Evolutionary conservation across 2,797 vertebrate genomes (phyloP).

Genomic region (Paratrypauchen microcephalus): DNA sequence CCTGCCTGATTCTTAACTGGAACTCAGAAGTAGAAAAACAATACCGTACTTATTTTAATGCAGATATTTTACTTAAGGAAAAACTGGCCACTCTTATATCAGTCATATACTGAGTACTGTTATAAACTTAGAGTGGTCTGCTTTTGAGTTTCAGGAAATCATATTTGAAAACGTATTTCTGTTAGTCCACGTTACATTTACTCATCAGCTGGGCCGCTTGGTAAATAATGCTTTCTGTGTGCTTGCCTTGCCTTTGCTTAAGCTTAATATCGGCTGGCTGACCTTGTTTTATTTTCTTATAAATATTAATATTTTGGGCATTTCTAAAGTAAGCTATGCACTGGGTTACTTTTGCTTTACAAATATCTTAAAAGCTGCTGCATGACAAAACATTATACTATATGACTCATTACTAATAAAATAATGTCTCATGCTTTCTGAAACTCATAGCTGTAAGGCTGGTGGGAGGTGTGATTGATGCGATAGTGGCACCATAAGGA

Average conservation of each 20-base stretch:
- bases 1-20: slow-evolving; percentile 60
- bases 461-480: slow-evolving; percentile 40
- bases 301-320: slow-evolving; percentile 20
- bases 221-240: slow-evolving; percentile 66
- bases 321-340: slow-evolving; percentile 24
- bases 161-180: slow-evolving; percentile 54
- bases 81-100: slow-evolving; percentile 12
- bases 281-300: slow-evolving; percentile 44
- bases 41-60: background rate
- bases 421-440: slow-evolving; percentile 63
- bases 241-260: slow-evolving; percentile 71
- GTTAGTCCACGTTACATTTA: slow-evolving; percentile 55
- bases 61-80: background rate
- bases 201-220: slow-evolving; percentile 68
- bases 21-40: slow-evolving; percentile 77
- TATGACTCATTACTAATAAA: slow-evolving; percentile 47
- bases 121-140: slow-evolving; percentile 46
- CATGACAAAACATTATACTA: slow-evolving; percentile 46
- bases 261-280: slow-evolving; percentile 55
- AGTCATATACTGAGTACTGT: slow-evolving; percentile 4
- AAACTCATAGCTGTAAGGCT: slow-evolving; percentile 38
- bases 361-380: slow-evolving; percentile 48
- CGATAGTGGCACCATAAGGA: slow-evolving; percentile 36
- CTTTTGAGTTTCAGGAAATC: slow-evolving; percentile 78
- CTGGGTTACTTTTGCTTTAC: slow-evolving; percentile 43